Evolutionary conservation across 2,113 vertebrate genomes (phyloP).

Genomic region (Rhizomys pruinosus): DNA sequence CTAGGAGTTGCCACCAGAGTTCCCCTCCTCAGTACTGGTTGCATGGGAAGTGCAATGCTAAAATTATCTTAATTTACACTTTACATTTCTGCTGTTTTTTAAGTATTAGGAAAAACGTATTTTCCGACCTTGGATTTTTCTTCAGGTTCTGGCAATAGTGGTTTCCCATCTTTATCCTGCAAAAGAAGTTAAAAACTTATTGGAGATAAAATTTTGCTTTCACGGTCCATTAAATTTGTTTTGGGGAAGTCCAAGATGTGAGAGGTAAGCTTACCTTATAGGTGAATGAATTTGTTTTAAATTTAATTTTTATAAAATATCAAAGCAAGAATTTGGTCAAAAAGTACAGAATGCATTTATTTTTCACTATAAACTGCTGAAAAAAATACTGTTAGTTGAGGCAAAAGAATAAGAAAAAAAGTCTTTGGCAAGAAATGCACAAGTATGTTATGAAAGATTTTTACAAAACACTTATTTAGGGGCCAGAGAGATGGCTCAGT

Average conservation of each 20-base stretch:
- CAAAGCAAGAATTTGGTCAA: not conserved
- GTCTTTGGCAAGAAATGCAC: not conserved
- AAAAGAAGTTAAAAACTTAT: constrained; percentile 67
- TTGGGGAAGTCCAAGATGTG: constrained; percentile 11
- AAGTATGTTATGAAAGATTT: not conserved
- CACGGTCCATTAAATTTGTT: not conserved
- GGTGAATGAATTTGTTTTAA: constrained; percentile 39
- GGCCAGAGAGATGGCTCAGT: too few relatives aligned
- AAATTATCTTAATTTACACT: not conserved
- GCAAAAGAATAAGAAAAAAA: not conserved
- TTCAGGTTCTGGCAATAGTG: constrained; percentile 81
- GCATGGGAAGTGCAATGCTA: not conserved
- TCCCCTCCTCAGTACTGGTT: not conserved
- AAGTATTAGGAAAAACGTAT: constrained; percentile 11
- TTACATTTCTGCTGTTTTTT: not conserved
- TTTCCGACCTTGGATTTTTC: constrained; percentile 86
- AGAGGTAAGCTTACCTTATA: not conserved
- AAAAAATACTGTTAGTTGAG: not conserved
- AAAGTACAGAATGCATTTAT: not conserved
- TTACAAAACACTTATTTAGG: not conserved
- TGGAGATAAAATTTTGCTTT: constrained; percentile 41
- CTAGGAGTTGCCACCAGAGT: not conserved
- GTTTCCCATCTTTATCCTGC: constrained; percentile 87
- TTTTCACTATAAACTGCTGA: constrained; percentile 10
- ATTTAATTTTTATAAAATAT: constrained; percentile 19